phyloP scores from a whole-genome alignment of 1,140 invertebrate genomes.

The Plutomurus gul region DNA sequence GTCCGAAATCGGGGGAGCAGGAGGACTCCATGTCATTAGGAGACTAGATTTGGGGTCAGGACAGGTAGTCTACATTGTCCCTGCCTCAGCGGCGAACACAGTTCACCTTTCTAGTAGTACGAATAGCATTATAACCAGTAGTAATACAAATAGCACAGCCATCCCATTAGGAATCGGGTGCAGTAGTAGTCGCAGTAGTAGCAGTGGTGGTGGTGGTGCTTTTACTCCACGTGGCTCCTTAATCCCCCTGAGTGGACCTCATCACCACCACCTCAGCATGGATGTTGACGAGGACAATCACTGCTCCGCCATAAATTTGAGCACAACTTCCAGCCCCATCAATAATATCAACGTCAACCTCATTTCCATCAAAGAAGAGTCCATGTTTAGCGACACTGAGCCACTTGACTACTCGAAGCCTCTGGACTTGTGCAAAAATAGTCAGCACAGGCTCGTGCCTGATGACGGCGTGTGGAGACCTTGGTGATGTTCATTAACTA shows the following conservation, averaged over 20 bases:
- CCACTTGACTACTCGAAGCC: slow-evolving; percentile 41
- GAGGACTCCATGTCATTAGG: background rate
- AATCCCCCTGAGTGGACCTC: background rate
- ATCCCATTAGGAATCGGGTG: background rate
- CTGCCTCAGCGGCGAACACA: background rate
- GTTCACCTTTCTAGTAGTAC: background rate
- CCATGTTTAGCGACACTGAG: slow-evolving; percentile 27
- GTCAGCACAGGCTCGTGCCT: background rate
- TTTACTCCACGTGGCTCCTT: background rate
- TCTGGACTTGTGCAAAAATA: slow-evolving; percentile 44
- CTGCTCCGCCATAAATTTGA: slow-evolving; percentile 20
- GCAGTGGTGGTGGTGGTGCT: background rate
- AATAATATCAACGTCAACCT: slow-evolving; percentile 7
- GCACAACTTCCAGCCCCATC: background rate
- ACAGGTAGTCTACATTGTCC: slow-evolving; percentile 21
- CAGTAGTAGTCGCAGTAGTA: background rate
- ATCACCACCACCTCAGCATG: background rate
- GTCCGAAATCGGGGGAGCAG: background rate
- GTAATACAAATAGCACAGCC: background rate
- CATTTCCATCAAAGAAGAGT: background rate
- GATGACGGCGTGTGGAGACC: slow-evolving; percentile 44
- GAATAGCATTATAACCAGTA: slow-evolving; percentile 3
- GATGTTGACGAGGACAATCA: background rate
- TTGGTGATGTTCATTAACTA: slow-evolving; percentile 20
- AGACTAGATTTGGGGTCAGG: slow-evolving; percentile 2